Base-by-base conservation (phyloP, 2,797 vertebrate genomes). In the Dendrocincla fuliginosa region DNA sequence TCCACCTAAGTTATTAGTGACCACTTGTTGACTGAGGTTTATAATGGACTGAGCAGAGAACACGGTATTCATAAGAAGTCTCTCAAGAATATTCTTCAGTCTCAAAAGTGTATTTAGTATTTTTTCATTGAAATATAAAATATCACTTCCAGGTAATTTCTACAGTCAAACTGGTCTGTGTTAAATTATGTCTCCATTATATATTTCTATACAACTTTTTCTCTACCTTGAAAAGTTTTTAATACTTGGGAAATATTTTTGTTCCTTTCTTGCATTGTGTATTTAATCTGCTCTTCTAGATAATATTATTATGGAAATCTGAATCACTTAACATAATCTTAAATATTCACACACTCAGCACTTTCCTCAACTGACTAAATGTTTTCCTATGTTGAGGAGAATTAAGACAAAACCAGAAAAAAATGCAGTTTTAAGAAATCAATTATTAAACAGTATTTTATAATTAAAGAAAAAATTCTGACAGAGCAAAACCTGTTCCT, bases 391-490 rank as follows among this genome's bases (percentile, higher is more conserved):
- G 44, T 37, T 27, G 18, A 87, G 52, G 73, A 73, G 49, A 41
- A 74, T 85, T 67, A 91, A 78, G 84, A 88, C 12, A 77, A 77
- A 82, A 57, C n/a, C 14, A 84, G 30, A 61, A 70, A 85, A 90
- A 90, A 73, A 24, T 5, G 22, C 5, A 87, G 50, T 81, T 81
- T 95, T 50, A 50, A 89, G 67, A 95, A 96, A 93, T 30, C 78
- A 87, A 93, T 30, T 37, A 24, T 59, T 41, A 68, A 67, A 30
- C 13, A 39, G 39, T 63, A 27, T 64, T 92, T 82, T 79, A 35
- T 39, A 59, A 57, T 64, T 23, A 67, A 47, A 84, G 18, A 3
- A 47, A 61, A 65, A 64, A 27, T 67, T 57, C 69, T 33, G 35
- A 69, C 27, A 86, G 44, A 88, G 27, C 20, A 81, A 97, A 75